Conservation (phyloP, 2,113 vertebrate genomes). For the Oostethus manadensis region DNA sequence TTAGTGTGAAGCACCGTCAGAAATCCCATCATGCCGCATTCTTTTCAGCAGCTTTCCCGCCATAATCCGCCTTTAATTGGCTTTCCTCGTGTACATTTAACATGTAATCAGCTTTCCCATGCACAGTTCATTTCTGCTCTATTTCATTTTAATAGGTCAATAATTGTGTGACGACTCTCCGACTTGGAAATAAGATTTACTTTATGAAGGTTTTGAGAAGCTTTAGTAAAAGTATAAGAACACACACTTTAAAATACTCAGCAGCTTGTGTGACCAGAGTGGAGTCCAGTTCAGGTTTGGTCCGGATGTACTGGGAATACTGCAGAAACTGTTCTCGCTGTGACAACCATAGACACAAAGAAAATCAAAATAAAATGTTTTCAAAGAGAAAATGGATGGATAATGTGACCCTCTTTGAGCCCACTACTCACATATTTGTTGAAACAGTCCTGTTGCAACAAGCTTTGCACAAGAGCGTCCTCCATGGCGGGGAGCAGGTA, state of each 20-base stretch:
- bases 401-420: background rate
- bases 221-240: background rate
- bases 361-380: background rate
- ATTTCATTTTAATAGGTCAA: conserved; percentile 13
- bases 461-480: conserved; percentile 77
- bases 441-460: conserved; percentile 83
- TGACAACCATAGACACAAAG: background rate
- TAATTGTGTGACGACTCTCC: too few relatives aligned
- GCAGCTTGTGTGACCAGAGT: conserved; percentile 69
- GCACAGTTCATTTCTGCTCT: conserved; percentile 41
- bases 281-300: conserved; percentile 76
- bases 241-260: conserved; percentile 77
- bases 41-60: conserved; percentile 41
- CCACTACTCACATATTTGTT: conserved; percentile 77
- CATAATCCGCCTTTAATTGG: conserved; percentile 56
- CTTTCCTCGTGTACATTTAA: conserved; percentile 48
- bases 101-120: conserved; percentile 55
- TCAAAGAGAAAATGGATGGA: background rate
- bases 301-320: conserved; percentile 83
- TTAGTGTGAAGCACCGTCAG: conserved; percentile 17
- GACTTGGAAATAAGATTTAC: background rate
- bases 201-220: background rate
- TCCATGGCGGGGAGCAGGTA: conserved; percentile 81
- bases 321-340: conserved; percentile 83
- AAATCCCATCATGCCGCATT: conserved; percentile 27